phyloP scores from a whole-genome alignment of 2,888 invertebrate genomes.

The Caenorhabditis sp. region DNA sequence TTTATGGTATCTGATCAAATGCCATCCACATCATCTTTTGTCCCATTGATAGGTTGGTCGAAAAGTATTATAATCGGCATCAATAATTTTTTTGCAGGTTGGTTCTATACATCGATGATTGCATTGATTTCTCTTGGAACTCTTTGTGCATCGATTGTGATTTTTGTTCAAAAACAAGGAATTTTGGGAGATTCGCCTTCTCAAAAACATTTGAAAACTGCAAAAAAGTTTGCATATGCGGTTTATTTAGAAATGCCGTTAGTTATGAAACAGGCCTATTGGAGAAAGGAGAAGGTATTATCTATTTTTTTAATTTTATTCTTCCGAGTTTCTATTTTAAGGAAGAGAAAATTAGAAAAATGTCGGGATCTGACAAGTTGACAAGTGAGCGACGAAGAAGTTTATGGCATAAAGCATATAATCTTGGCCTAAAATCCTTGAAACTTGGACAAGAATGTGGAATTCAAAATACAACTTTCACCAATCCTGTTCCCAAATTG shows the following conservation, averaged over 20 bases:
- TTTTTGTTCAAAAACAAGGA: slow-evolving; percentile 65
- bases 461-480: neutral
- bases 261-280: slow-evolving; percentile 5
- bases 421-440: neutral
- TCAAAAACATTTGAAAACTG: slow-evolving; percentile 8
- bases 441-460: neutral
- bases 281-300: slow-evolving; percentile 5
- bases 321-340: too few species aligned
- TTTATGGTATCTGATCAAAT: slow-evolving; percentile 73
- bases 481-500: too few species aligned
- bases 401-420: neutral
- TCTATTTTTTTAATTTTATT: too few species aligned
- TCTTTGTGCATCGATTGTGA: slow-evolving; percentile 65
- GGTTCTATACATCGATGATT: slow-evolving; percentile 69
- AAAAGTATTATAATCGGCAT: neutral
- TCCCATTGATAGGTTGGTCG: slow-evolving; percentile 55
- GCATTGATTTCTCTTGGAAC: slow-evolving; percentile 68
- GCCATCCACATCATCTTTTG: slow-evolving; percentile 71
- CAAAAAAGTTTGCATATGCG: neutral
- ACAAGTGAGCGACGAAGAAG: neutral
- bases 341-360: neutral
- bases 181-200: slow-evolving; percentile 66
- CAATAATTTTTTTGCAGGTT: slow-evolving; percentile 34
- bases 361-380: neutral
- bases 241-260: slow-evolving; percentile 3